phyloP scores from a whole-genome alignment of 2,888 invertebrate species.

The Pammene aurita region DNA sequence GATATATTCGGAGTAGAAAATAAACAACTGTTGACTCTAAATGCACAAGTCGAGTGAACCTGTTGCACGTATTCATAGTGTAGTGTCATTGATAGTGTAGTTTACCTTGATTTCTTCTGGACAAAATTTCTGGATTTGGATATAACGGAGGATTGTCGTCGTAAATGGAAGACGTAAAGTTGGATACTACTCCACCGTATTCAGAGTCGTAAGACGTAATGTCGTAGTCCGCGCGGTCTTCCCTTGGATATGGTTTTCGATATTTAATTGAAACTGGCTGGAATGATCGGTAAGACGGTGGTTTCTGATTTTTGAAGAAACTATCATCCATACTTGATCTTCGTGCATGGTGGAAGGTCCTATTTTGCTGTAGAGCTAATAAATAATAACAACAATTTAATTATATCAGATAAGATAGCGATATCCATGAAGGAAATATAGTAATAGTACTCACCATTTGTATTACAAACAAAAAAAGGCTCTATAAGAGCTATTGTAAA shows the following conservation, averaged over 20 bases:
- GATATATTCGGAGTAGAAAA: not conserved
- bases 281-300: constrained; percentile 68
- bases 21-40: constrained; percentile 22
- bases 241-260: constrained; percentile 69
- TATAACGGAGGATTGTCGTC: constrained; percentile 78
- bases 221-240: constrained; percentile 72
- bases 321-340: constrained; percentile 61
- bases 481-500: constrained; percentile 51
- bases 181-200: constrained; percentile 77
- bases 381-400: not conserved
- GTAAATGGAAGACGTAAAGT: constrained; percentile 78
- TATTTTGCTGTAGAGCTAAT: constrained; percentile 65
- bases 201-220: constrained; percentile 75
- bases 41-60: constrained; percentile 1
- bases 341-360: constrained; percentile 62
- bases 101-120: constrained; percentile 70
- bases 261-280: constrained; percentile 71
- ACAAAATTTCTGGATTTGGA: constrained; percentile 75
- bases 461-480: constrained; percentile 51
- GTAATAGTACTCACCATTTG: constrained; percentile 49
- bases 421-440: not conserved
- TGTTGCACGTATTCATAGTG: constrained; percentile 13
- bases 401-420: not conserved
- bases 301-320: constrained; percentile 64
- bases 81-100: not conserved